Conservation (phyloP, 2,113 vertebrate species). For the Hemiprocne comata region DNA sequence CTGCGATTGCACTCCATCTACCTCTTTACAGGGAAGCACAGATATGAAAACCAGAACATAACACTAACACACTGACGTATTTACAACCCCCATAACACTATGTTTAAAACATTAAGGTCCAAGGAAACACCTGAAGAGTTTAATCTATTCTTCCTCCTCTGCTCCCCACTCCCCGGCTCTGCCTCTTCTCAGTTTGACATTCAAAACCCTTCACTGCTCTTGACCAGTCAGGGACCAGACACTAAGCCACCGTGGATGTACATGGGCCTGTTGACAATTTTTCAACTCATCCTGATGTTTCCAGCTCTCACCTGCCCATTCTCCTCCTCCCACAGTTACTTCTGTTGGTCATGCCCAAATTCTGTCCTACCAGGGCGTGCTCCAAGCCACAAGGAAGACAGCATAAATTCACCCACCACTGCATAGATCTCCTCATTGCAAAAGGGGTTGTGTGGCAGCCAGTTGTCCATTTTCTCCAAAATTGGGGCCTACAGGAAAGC, state of each 20-base stretch:
- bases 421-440: neutral
- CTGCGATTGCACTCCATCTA: neutral
- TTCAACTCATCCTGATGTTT: neutral
- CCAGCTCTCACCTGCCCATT: neutral
- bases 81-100: neutral
- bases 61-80: neutral
- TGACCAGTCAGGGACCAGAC: neutral
- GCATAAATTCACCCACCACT: neutral
- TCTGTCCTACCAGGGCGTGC: neutral
- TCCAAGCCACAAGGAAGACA: neutral
- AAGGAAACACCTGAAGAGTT: neutral
- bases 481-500: too few species aligned
- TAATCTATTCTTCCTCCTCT: neutral
- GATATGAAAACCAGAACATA: neutral
- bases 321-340: neutral
- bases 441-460: neutral
- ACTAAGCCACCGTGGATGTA: neutral
- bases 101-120: neutral
- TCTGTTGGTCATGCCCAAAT: neutral
- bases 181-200: neutral
- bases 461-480: neutral
- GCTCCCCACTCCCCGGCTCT: neutral
- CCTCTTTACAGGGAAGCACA: neutral
- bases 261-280: neutral
- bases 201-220: neutral